Evolutionary conservation across 2,797 vertebrate species (phyloP).

Genomic region (Lates japonicus): DNA sequence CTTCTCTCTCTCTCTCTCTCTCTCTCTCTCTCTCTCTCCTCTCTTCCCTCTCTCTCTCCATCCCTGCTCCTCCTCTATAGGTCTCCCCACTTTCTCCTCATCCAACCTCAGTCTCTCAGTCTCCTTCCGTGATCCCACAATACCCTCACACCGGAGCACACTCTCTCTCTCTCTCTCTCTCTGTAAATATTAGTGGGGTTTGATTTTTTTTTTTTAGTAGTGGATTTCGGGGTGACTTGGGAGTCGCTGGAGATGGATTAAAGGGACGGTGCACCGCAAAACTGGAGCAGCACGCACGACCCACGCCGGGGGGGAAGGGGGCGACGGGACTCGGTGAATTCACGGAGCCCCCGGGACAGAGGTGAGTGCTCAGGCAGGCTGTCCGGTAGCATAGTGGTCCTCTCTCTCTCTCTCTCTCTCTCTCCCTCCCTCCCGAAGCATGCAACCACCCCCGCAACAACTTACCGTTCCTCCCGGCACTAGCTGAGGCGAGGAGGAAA

Average conservation of each 20-base stretch:
- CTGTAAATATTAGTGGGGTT: background rate
- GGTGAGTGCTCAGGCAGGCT: conserved; percentile 75
- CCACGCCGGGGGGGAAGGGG: conserved; percentile 86
- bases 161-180: background rate
- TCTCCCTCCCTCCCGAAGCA: background rate
- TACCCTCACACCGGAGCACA: conserved; percentile 50
- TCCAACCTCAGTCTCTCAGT: conserved; percentile 35
- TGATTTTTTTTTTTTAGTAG: background rate
- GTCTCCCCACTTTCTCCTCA: conserved; percentile 47
- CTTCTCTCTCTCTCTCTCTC: conserved; percentile 16
- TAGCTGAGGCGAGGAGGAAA: conserved; percentile 16
- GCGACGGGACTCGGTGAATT: conserved; percentile 87
- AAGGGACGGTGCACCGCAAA: conserved; percentile 74
- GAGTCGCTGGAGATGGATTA: conserved; percentile 81
- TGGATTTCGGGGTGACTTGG: conserved; percentile 53
- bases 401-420: background rate
- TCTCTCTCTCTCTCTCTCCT: background rate
- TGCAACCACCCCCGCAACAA: background rate
- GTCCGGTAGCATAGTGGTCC: conserved; percentile 10
- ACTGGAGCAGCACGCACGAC: conserved; percentile 87
- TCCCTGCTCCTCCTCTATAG: conserved; percentile 43
- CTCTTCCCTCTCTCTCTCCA: conserved; percentile 33
- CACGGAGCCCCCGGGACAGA: conserved; percentile 87
- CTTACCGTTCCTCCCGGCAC: conserved; percentile 1
- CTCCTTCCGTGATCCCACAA: conserved; percentile 45